These are phyloP conservation scores for Aporophyla lueneburgensis DNA, from an alignment of 2,888 invertebrate species.

Conservation along the genomic window DNA sequence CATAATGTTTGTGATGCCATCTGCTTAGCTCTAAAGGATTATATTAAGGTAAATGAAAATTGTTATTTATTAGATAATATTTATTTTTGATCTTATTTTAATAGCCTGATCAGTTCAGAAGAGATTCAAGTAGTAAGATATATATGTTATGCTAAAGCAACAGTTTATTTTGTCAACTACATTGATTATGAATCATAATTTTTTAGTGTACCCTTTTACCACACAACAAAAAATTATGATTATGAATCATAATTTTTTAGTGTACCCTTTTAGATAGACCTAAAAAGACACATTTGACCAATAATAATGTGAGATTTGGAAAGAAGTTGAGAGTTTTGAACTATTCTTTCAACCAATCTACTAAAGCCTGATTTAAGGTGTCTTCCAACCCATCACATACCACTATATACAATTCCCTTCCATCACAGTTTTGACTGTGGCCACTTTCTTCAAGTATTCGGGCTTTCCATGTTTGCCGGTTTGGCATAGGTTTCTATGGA, in stretches of 20 bases:
- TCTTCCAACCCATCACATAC: neutral
- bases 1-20: constrained; percentile 43
- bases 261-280: neutral
- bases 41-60: constrained; percentile 16
- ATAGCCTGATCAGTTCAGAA: neutral
- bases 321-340: neutral
- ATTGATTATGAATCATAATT: neutral
- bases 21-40: constrained; percentile 44
- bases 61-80: neutral
- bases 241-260: neutral
- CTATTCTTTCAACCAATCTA: neutral
- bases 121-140: neutral
- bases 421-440: neutral
- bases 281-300: neutral
- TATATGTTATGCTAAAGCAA: neutral
- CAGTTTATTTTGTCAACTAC: neutral
- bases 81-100: neutral
- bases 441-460: constrained; percentile 4
- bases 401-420: neutral
- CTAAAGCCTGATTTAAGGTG: neutral
- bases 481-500: too few relatives aligned
- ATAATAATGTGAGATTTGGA: neutral
- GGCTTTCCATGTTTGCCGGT: neutral
- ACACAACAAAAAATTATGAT: too few relatives aligned
- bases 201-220: neutral